These are phyloP conservation scores for Tachystola acroxantha DNA, from an alignment of 2,888 invertebrate species.

Conservation along the genomic window DNA sequence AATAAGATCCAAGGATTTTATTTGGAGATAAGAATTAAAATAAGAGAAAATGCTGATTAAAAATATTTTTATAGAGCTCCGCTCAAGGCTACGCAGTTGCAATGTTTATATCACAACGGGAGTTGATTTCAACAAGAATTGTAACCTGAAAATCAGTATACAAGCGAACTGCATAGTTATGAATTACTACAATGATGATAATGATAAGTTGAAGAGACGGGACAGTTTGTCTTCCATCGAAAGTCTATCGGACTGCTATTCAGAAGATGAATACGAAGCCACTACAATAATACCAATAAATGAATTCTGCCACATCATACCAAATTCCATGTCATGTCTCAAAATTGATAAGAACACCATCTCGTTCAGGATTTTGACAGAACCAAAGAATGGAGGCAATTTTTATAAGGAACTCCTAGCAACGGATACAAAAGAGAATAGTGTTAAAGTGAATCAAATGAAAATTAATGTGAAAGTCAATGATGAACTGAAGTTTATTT, in stretches of 20 bases:
- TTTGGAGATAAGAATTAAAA: constrained; percentile 18
- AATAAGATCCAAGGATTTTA: constrained; percentile 24
- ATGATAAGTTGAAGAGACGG: constrained; percentile 33
- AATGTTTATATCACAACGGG: constrained; percentile 77
- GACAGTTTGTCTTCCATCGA: constrained; percentile 68
- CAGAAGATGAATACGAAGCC: constrained; percentile 56
- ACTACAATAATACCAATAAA: constrained; percentile 51
- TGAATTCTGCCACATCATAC: constrained; percentile 64
- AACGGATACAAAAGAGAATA: constrained; percentile 25
- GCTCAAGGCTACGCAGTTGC: constrained; percentile 78
- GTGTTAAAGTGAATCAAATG: constrained; percentile 31
- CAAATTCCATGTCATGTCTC: constrained; percentile 71
- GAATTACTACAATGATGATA: constrained; percentile 53
- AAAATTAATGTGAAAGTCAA: constrained; percentile 46
- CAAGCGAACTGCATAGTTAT: constrained; percentile 63
- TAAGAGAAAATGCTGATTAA: constrained; percentile 63
- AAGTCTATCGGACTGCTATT: constrained; percentile 62
- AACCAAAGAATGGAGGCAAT: constrained; percentile 63
- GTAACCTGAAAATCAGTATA: constrained; percentile 66
- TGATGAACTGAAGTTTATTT: constrained; percentile 47
- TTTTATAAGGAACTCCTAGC: constrained; percentile 63
- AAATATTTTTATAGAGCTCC: constrained; percentile 77
- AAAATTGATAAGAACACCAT: constrained; percentile 65
- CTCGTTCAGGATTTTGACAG: constrained; percentile 68
- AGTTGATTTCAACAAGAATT: constrained; percentile 56